A percentile compares a stretch with the other conserved stretches of the same genome.
phyloP scores from a whole-genome alignment of 2,888 invertebrate species.

The Torymus tubicola region DNA sequence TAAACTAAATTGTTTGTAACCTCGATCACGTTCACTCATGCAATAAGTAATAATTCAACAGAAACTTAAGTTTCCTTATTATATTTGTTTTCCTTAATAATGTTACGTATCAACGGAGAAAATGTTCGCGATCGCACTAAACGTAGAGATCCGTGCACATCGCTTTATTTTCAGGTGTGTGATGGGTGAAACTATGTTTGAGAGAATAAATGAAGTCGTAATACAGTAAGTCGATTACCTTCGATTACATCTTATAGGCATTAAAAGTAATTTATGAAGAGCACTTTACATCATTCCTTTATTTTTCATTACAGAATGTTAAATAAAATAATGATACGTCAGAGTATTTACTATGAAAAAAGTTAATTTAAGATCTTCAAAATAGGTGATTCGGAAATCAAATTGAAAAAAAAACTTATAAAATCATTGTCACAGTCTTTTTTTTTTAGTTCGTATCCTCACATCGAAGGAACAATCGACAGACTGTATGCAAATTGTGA shows the following conservation, averaged over 20 bases:
- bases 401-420: too few relatives aligned
- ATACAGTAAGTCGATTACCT: constrained; percentile 30
- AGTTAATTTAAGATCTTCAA: too few relatives aligned
- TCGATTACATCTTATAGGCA: constrained; percentile 24
- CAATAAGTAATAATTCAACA: constrained; percentile 30
- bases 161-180: constrained; percentile 34
- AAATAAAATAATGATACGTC: too few relatives aligned
- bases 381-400: too few relatives aligned
- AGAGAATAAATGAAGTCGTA: constrained; percentile 36
- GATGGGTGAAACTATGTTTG: constrained; percentile 49
- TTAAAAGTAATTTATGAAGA: background rate
- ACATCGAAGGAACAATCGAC: constrained; percentile 31
- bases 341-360: too few relatives aligned
- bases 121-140: constrained; percentile 34
- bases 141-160: constrained; percentile 53
- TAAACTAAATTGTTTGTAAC: constrained; percentile 43
- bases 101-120: constrained; percentile 51
- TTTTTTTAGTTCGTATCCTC: background rate
- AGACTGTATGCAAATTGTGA: constrained; percentile 17
- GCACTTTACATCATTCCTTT: too few relatives aligned
- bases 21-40: constrained; percentile 41
- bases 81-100: constrained; percentile 19
- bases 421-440: too few relatives aligned
- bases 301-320: too few relatives aligned
- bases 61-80: constrained; percentile 11